Percentiles rank a stretch among this genome's conserved stretches.
phyloP scores from a whole-genome alignment of 1,140 invertebrate genomes.

The Physella acuta region DNA sequence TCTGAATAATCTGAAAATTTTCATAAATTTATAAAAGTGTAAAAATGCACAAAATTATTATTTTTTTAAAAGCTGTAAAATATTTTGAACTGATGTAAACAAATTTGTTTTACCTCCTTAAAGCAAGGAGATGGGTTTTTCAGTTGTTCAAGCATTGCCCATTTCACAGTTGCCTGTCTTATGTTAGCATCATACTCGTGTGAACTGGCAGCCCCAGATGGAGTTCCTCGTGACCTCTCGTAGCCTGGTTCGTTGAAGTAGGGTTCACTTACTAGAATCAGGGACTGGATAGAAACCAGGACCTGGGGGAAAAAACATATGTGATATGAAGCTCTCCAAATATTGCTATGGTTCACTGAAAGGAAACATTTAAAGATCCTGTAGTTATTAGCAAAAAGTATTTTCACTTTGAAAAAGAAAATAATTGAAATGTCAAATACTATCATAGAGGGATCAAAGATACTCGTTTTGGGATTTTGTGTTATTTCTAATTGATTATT shows the following conservation, averaged over 20 bases:
- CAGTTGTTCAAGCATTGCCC: constrained; percentile 94
- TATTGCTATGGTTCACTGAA: no score
- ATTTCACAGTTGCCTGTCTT: constrained; percentile 89
- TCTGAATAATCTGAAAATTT: constrained; percentile 78
- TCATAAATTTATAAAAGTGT: background rate
- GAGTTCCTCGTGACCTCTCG: constrained; percentile 86
- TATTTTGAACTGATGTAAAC: no score
- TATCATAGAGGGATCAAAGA: background rate
- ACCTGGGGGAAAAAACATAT: constrained; percentile 62
- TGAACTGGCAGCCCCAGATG: constrained; percentile 79
- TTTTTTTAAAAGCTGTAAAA: no score
- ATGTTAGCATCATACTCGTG: constrained; percentile 95
- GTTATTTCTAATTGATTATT: no score
- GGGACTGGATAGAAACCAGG: constrained; percentile 91
- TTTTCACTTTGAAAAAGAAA: background rate
- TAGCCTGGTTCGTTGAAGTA: constrained; percentile 99
- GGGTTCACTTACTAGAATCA: constrained; percentile 93
- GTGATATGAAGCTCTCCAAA: no score
- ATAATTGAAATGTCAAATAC: background rate
- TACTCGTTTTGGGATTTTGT: no score
- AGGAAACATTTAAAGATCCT: no score
- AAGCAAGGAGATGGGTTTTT: constrained; percentile 89
- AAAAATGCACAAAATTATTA: background rate
- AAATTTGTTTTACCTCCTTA: no score
- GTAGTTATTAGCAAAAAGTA: constrained; percentile 12